Evolutionary conservation across 2,113 vertebrate species (phyloP).

Genomic region (Rhipidura dahli): DNA sequence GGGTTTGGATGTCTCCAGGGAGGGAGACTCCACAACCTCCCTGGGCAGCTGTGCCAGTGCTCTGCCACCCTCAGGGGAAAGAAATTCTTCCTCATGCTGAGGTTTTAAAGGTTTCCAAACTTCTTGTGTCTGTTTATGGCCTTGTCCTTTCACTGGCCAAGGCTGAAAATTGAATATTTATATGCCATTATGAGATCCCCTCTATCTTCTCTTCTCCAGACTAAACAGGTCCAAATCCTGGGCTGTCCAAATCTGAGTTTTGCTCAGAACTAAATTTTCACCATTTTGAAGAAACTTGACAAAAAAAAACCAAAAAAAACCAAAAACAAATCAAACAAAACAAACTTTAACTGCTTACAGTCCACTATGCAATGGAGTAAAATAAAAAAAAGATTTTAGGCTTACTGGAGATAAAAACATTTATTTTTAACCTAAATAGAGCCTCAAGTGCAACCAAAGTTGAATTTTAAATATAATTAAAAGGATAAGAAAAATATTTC

Average conservation of each 20-base stretch:
- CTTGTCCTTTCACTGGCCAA: too few species aligned
- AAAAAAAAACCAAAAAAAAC: background rate
- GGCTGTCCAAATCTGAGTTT: too few species aligned
- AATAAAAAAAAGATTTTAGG: background rate
- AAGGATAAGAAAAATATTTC: background rate
- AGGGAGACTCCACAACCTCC: background rate
- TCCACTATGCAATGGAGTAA: background rate
- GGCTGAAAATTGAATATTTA: background rate
- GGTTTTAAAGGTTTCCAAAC: background rate
- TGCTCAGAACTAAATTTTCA: background rate
- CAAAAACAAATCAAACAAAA: background rate
- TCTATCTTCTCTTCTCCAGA: background rate
- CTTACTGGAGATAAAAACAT: background rate
- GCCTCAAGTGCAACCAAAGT: background rate
- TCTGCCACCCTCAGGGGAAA: background rate
- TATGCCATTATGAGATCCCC: background rate
- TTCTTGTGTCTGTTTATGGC: background rate
- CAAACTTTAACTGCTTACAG: background rate
- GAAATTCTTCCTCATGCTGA: background rate
- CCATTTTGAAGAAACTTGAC: background rate
- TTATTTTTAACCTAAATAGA: background rate
- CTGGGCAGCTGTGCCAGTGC: background rate
- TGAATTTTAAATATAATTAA: background rate
- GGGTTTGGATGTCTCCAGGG: background rate
- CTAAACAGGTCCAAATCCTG: background rate